phyloP scores from a whole-genome alignment of 1,140 invertebrate genomes.

The Dolichoris vasculosae region DNA sequence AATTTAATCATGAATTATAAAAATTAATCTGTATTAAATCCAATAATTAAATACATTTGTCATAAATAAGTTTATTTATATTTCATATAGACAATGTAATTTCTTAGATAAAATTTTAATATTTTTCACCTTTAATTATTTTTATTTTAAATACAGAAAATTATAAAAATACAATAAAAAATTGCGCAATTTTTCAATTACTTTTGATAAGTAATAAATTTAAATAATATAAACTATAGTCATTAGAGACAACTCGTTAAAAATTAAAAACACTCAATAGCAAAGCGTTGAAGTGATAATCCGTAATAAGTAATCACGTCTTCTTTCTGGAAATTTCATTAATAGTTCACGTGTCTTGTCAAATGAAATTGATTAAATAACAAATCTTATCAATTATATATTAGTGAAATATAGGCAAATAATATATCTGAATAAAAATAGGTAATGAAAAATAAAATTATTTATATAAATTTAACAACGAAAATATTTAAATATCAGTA shows the following conservation, averaged over 20 bases:
- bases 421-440: background rate
- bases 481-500: too few species aligned
- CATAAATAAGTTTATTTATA: background rate
- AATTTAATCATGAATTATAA: too few species aligned
- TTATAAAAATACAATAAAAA: background rate
- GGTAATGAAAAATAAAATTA: background rate
- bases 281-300: constrained; percentile 71
- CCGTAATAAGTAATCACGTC: constrained; percentile 61
- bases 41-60: background rate
- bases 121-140: background rate
- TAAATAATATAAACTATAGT: constrained; percentile 5
- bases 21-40: too few species aligned
- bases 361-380: constrained; percentile 12
- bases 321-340: constrained; percentile 59
- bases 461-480: too few species aligned
- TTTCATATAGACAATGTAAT: background rate
- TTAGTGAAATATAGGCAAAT: background rate
- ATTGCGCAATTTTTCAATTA: background rate
- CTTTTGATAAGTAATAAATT: constrained; percentile 37
- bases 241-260: constrained; percentile 45
- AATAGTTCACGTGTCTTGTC: constrained; percentile 32
- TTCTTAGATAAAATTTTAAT: background rate
- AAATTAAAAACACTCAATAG: constrained; percentile 64
- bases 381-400: constrained; percentile 5
- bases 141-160: background rate